phyloP scores from a whole-genome alignment of 2,113 vertebrate species.

The Tauraco erythrolophus region DNA sequence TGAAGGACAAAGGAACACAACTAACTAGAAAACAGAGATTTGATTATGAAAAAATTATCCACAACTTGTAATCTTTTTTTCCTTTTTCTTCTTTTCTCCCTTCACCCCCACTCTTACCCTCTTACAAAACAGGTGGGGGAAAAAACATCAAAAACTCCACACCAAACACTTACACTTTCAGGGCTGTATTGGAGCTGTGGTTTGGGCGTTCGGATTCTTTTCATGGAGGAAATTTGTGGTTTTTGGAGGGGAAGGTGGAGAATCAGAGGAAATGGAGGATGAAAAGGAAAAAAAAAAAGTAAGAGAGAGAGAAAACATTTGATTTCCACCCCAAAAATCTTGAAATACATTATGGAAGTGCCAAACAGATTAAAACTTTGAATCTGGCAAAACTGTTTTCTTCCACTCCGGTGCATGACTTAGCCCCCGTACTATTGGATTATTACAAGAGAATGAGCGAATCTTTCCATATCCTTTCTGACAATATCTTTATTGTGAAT shows the following conservation, averaged over 20 bases:
- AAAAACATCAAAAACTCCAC: neutral
- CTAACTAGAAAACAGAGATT: neutral
- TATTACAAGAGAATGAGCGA: neutral
- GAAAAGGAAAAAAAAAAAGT: neutral
- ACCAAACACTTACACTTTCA: neutral
- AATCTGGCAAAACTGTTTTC: neutral
- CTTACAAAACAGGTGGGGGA: neutral
- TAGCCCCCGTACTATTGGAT: neutral
- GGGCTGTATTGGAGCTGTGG: neutral
- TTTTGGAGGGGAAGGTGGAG: accelerated
- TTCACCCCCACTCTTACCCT: too few species aligned
- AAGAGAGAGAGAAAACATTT: neutral
- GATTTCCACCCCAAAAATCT: neutral
- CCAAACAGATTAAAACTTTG: neutral
- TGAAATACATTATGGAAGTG: neutral
- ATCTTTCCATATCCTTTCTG: neutral
- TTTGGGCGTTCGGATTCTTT: neutral
- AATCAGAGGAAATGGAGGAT: neutral
- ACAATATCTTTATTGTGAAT: neutral
- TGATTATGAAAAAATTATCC: neutral
- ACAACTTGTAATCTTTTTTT: neutral
- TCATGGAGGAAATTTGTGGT: accelerated
- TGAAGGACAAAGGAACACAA: neutral
- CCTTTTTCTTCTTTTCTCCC: too few species aligned
- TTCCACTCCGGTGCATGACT: neutral